These are phyloP conservation scores for Eunapius fragilis DNA, from an alignment of 37 sponge, comb jelly and placozoan genomes.

Conservation along the genomic window DNA sequence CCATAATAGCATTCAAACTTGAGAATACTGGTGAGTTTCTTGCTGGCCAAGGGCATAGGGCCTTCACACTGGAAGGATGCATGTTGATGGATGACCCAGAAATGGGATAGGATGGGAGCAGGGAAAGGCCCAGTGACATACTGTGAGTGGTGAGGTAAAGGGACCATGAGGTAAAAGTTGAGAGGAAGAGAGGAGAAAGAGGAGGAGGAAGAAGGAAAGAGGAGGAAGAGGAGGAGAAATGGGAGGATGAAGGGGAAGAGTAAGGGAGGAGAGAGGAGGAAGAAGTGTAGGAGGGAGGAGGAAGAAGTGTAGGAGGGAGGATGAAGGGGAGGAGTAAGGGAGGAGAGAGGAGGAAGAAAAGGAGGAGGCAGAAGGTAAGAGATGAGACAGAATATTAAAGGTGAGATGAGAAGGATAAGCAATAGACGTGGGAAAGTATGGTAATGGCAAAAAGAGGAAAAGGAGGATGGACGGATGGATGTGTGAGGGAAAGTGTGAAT, in stretches of 20 bases:
- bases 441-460: no score
- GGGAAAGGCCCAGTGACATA: background rate
- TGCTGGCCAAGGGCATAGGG: constrained; percentile 74
- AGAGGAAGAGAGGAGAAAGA: no score
- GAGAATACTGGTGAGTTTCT: constrained; percentile 76
- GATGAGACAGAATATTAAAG: background rate
- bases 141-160: no score
- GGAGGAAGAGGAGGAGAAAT: background rate
- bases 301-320: background rate
- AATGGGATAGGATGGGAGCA: background rate
- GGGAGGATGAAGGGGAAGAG: background rate
- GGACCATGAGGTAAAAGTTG: no score
- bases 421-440: no score
- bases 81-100: background rate
- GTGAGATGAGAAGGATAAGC: no score
- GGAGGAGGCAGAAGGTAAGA: background rate
- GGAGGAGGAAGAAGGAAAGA: no score
- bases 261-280: background rate
- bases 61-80: no score
- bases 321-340: background rate
- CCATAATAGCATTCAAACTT: constrained; percentile 81
- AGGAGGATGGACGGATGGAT: no score
- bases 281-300: background rate
- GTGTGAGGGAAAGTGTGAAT: no score
- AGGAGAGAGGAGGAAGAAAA: constrained; percentile 14